A percentile compares a stretch with the other conserved stretches of the same genome.
phyloP scores from a whole-genome alignment of 2,888 invertebrate species.

The Heliconius hortense region DNA sequence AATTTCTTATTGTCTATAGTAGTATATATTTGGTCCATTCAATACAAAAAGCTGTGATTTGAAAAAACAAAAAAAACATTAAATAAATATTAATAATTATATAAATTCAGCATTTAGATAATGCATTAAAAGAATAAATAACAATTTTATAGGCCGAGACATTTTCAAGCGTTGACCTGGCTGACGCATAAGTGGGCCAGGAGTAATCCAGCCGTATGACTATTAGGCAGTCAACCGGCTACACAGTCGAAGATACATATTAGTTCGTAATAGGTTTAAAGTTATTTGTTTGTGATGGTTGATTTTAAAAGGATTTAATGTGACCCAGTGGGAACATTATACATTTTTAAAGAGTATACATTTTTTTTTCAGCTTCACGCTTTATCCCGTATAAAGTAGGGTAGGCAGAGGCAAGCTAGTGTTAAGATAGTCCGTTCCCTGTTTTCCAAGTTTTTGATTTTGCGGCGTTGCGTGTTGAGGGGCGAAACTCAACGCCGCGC shows the following conservation, averaged over 20 bases:
- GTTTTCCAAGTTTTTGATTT: too few species aligned
- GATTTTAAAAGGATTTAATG: neutral
- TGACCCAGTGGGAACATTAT: neutral
- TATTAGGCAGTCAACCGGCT: slow-evolving; percentile 39
- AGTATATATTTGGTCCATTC: too few species aligned
- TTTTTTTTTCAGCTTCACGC: too few species aligned
- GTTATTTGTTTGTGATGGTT: neutral
- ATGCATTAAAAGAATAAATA: neutral
- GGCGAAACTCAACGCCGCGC: too few species aligned
- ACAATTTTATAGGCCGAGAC: slow-evolving; percentile 16
- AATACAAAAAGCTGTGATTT: neutral
- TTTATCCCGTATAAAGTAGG: too few species aligned
- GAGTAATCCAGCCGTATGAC: slow-evolving; percentile 33
- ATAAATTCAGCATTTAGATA: neutral
- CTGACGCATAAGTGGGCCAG: slow-evolving; percentile 35
- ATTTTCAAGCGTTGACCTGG: slow-evolving; percentile 28
- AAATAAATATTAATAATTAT: neutral
- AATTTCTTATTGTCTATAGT: too few species aligned
- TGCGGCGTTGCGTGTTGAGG: too few species aligned
- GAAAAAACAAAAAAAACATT: too few species aligned
- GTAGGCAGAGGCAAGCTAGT: too few species aligned
- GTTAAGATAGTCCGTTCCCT: too few species aligned
- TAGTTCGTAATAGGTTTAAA: neutral
- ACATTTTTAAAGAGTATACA: too few species aligned
- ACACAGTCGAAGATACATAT: slow-evolving; percentile 37